Evolutionary conservation across 2,113 vertebrate species (phyloP), one percentile per base, ranked within the genome.

Genomic region (Hypanus sabinus): DNA sequence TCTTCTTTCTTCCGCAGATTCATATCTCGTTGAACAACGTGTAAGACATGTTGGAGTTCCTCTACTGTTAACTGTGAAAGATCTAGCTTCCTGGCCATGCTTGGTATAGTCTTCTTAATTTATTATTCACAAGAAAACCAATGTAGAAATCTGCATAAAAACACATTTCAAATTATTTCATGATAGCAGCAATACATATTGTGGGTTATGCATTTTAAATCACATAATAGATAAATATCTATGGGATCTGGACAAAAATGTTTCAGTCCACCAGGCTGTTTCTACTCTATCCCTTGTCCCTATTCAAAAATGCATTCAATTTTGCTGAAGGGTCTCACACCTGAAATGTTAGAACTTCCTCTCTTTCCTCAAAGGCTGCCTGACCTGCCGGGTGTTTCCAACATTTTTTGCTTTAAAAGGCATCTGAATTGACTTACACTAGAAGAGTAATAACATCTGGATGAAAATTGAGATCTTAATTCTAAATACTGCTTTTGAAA

Each of bases 1-100:
- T 99, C 98, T 83, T 99, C 98, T 16, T 96, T 97, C 94, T 98
- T 98, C 10, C 99, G 96, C 6, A 99, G 97, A 91, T 97, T 97
- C 0, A 99, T 97, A 95, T 99, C 99, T 75, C 99, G 96, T 38
- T 98, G 98, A 55, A 99, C 97, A 1, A 99, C 99, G 5, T 98
- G 97, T 98, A 98, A 98, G 0, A 99, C 95, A 0, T 99, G 99
- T 95, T 97, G 97, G 94, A 98, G 98, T 94, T 99, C 99, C 7
- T 98, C 98, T 0, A 99, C 98, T 0, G 98, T 97, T 27, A 99
- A 96, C 94, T 97, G 97, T 94, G 98, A 97, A n/a, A 99, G 97
- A 95, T 99, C 98, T 97, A 99, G 96, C 94, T 98, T 99, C 57
- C 95, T 97, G 91, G 98, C 98, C 98, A 98, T 99, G 80, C 38